Base-by-base conservation (phyloP, 2,113 vertebrate species). In the Phycodurus eques region DNA sequence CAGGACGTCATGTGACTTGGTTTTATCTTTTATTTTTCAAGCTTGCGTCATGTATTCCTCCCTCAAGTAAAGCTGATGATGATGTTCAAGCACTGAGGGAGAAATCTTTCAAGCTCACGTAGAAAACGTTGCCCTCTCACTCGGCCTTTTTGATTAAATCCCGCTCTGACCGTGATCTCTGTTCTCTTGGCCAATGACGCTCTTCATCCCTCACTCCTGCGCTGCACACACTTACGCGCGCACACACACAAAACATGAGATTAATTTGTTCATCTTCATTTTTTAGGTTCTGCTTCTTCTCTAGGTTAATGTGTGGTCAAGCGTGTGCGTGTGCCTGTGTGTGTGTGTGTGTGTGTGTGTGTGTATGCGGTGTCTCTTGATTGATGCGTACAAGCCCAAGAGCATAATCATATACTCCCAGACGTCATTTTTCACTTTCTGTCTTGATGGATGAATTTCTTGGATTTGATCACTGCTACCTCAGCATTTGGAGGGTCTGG, bases 381-480 rank as follows among this genome's bases (percentile, higher is more conserved):
- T 88, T 87, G 84, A 91, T 91, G 84, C 4, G 27, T 67, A 46
- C 73, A 83, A 87, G 80, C 82, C 79, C 82, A 51, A 69, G 68
- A 78, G 88, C 81, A 86, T 91, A 92, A 93, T 93, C 90, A 83
- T 83, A 88, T 77, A 90, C 89, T 90, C 90, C 88, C 89, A 88
- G 84, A 70, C 49, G 68, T 90, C 89, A 88, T 92, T 91, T 90
- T 87, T 92, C 88, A 91, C 87, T 88, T 76, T 87, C 83, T 74
- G 81, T 72, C 75, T 49, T 86, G 83, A 89, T 85, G 79, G 86
- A 87, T 87, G 82, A 71, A 88, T 69, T 80, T 73, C 70, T 85
- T 72, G 83, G 59, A 71, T 88, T 80, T 88, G 82, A 91, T 90
- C 84, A 81, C 75, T 72, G 76, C 80, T 83, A 68, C 74, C 70